Conservation (phyloP, 1,140 invertebrate species). For the Drosophila erecta region DNA sequence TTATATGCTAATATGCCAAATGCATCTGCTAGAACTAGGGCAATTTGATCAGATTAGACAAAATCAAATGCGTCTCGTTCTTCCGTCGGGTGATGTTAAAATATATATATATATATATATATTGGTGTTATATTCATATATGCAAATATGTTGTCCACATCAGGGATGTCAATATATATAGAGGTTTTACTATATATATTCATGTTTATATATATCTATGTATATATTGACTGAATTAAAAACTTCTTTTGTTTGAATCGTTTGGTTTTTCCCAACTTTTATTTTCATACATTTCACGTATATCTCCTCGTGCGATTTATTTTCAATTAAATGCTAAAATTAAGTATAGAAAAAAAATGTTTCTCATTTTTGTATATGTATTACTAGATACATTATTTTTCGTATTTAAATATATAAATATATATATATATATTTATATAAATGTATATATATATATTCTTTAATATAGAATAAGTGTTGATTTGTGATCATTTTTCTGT, state of each 20-base stretch:
- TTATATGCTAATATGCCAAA: conserved; percentile 47
- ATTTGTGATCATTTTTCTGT: conserved; percentile 18
- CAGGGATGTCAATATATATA: conserved; percentile 31
- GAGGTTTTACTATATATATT: conserved; percentile 19
- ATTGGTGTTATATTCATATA: conserved; percentile 11
- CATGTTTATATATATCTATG: not conserved
- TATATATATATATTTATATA: conserved; percentile 17
- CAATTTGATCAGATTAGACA: conserved; percentile 22
- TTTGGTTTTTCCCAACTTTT: conserved; percentile 31
- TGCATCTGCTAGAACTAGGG: conserved; percentile 23
- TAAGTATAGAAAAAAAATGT: conserved; percentile 57
- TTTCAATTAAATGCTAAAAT: conserved; percentile 56
- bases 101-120: conserved; percentile 24
- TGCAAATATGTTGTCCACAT: conserved; percentile 12
- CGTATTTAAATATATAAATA: conserved; percentile 3
- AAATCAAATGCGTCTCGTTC: conserved; percentile 6
- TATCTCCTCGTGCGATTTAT: conserved; percentile 13
- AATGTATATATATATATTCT: conserved; percentile 8
- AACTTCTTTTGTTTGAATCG: conserved; percentile 32
- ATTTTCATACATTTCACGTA: conserved; percentile 41
- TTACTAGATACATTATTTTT: too few species aligned
- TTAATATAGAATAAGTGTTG: conserved; percentile 20
- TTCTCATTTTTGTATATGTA: conserved; percentile 4
- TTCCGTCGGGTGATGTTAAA: conserved; percentile 9
- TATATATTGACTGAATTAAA: conserved; percentile 36